Percentiles rank a stretch among this genome's conserved stretches.
These are phyloP conservation scores for Dasysyrphus albostriatus DNA, from an alignment of 2,888 invertebrate species.

Conservation along the genomic window DNA sequence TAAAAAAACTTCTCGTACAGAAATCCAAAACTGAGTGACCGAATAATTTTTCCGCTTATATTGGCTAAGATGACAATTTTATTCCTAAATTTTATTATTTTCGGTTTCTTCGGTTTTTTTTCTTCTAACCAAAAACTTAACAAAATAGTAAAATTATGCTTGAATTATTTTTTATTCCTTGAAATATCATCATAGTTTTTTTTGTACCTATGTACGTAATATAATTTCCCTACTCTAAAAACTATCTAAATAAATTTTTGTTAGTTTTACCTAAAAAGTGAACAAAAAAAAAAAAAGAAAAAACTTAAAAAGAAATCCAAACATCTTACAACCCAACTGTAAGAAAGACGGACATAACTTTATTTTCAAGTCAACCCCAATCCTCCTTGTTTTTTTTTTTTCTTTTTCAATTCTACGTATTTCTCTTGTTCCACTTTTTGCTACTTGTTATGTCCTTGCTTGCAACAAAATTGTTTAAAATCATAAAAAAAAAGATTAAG, in stretches of 20 bases:
- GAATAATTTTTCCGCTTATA: background rate
- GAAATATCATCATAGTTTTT: constrained; percentile 54
- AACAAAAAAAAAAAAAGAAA: constrained; percentile 14
- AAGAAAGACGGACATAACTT: constrained; percentile 74
- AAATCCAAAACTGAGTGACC: background rate
- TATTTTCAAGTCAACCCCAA: constrained; percentile 71
- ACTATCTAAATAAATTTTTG: constrained; percentile 25
- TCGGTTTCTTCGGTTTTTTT: no score
- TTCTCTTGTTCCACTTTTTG: constrained; percentile 50
- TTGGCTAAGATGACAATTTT: constrained; percentile 9
- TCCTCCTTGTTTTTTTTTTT: constrained; percentile 49
- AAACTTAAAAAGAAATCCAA: constrained; percentile 74
- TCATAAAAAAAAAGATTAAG: constrained; percentile 68
- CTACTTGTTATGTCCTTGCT: constrained; percentile 31
- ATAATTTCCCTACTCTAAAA: constrained; percentile 37
- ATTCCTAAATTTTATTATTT: background rate
- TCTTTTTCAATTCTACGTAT: constrained; percentile 1
- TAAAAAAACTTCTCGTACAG: background rate
- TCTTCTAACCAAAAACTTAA: background rate
- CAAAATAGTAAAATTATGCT: constrained; percentile 11
- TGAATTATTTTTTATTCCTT: constrained; percentile 45
- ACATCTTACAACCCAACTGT: constrained; percentile 71
- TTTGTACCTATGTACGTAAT: background rate
- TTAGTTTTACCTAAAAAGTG: constrained; percentile 31
- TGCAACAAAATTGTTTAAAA: constrained; percentile 34